Evolutionary conservation across 2,113 vertebrate genomes (phyloP), one percentile per base, ranked within the genome.

Genomic region (Sander vitreus): DNA sequence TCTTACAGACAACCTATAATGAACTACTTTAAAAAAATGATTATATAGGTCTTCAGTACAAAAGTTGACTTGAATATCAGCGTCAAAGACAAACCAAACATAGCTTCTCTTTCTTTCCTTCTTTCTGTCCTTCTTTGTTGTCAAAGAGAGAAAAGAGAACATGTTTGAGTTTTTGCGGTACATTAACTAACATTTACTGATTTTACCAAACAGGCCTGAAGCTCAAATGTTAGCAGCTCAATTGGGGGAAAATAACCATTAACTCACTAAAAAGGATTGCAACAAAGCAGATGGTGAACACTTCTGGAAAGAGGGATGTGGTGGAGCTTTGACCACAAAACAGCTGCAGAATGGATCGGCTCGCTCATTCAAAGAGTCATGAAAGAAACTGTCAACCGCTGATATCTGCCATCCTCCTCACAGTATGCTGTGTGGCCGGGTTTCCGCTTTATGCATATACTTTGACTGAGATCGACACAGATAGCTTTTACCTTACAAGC

Each of bases 241-340:
- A 27, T 84, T 59, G 39, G 85, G 67, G 86, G 68, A 27, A 74
- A 73, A 93, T 91, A 87, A 91, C 63, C 78, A 84, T 91, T 89
- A 86, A 77, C 67, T 54, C 36, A 5, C 62, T 83, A 68, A 91
- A 62, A 89, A 72, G 83, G 66, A 63, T 55, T 81, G 64, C 78
- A 83, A 78, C 76, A 73, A 86, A 91, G 89, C 90, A 91, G 87
- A 93, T 90, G 90, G 89, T 54, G 80, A 80, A 43, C 77, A 88
- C 88, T 85, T 84, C 67, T 60, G 85, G 80, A 78, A 51, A n/a
- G 36, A 33, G 51, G 23, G 27, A 76, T 39, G 58, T 18, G 50
- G 51, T 45, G 75, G 36, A 76, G 84, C 65, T 76, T 72, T 69
- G 76, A 79, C 82, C 85, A 75, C 63, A 70, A 74, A 81, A 70